Evolutionary conservation across 2,113 vertebrate species (phyloP).

Genomic region (Suncus etruscus): DNA sequence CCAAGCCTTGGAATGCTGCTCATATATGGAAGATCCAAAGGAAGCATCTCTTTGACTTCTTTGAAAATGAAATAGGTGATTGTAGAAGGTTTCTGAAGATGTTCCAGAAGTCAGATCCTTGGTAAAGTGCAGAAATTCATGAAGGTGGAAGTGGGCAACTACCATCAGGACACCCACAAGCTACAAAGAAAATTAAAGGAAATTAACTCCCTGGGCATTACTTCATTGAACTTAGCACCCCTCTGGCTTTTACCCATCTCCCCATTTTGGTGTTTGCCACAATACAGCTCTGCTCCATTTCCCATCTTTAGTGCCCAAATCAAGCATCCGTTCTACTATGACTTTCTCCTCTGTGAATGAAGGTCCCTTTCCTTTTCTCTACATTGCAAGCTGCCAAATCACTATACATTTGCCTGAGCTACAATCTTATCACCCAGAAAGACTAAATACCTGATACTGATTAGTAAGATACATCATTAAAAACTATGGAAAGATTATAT

Average conservation of each 20-base stretch:
- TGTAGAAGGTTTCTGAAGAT: conserved; percentile 62
- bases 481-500: not conserved
- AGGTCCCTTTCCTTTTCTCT: not conserved
- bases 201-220: too few species aligned
- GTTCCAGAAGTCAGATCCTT: conserved; percentile 58
- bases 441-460: too few species aligned
- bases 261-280: not conserved
- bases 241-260: too few species aligned
- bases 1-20: not conserved
- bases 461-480: not conserved
- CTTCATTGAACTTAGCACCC: too few species aligned
- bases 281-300: not conserved
- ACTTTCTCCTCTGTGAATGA: too few species aligned
- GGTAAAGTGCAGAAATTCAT: conserved; percentile 72
- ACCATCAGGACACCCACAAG: conserved; percentile 81
- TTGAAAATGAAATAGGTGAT: conserved; percentile 58
- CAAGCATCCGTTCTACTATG: too few species aligned
- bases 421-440: too few species aligned
- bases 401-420: too few species aligned
- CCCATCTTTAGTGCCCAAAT: accelerated
- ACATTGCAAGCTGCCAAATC: too few species aligned
- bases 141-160: conserved; percentile 74
- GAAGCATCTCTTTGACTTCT: not conserved
- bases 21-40: not conserved
- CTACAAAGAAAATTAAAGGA: conserved; percentile 73